Conservation (phyloP, 1,140 invertebrate species). For the Hylyphantes graminicola region DNA sequence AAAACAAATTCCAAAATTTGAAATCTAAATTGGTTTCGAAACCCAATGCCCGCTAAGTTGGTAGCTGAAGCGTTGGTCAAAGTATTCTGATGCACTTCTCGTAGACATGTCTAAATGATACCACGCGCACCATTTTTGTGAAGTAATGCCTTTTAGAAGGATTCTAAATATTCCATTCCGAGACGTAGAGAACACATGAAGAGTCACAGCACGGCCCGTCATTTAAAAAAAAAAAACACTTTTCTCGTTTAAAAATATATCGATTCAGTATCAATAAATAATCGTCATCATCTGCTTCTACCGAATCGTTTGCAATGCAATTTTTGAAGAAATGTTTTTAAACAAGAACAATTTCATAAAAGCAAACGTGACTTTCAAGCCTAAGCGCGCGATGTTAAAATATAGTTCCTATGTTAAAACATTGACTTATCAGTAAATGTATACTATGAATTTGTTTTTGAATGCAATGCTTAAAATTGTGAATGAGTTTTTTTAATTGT, state of each 20-base stretch:
- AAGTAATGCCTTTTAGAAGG: conserved; percentile 17
- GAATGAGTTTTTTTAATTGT: background rate
- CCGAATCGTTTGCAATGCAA: background rate
- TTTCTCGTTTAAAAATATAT: conserved; percentile 9
- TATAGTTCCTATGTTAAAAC: background rate
- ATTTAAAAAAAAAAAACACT: conserved; percentile 24
- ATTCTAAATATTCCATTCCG: conserved; percentile 12
- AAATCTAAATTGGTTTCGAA: background rate
- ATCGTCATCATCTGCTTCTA: conserved; percentile 5
- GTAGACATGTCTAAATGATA: conserved; percentile 9
- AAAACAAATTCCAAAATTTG: conserved; percentile 23
- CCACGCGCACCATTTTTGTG: conserved; percentile 39
- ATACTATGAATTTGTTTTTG: too few relatives aligned
- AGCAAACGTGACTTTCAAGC: background rate
- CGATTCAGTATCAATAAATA: conserved; percentile 26
- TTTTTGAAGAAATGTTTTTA: conserved; percentile 7
- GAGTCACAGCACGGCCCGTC: conserved; percentile 31
- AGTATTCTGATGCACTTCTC: conserved; percentile 48
- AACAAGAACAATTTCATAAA: background rate
- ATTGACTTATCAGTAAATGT: background rate
- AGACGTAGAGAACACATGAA: conserved; percentile 35
- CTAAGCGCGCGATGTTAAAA: background rate
- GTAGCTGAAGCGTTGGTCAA: conserved; percentile 28
- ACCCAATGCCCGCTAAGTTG: background rate
- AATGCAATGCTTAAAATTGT: background rate